Percentiles rank a stretch among this genome's conserved stretches.
Evolutionary conservation across 2,888 invertebrate species (phyloP).

Genomic region (Polia nebulosa): DNA sequence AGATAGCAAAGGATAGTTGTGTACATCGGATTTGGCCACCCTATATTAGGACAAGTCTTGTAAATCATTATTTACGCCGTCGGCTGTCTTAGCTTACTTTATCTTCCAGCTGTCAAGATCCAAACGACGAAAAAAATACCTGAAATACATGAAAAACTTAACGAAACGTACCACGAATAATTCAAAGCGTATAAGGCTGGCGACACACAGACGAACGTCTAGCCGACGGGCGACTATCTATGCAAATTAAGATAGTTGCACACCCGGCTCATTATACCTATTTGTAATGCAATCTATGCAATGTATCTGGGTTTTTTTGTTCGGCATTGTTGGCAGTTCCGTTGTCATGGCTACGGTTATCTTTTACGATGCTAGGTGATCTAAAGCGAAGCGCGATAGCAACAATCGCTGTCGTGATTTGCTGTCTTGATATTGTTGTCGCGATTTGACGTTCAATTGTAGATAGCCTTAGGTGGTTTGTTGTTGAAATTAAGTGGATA

Average conservation of each 20-base stretch:
- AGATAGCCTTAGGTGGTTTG: conserved; percentile 20
- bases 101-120: background rate
- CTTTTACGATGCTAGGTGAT: conserved; percentile 73
- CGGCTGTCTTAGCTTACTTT: too few relatives aligned
- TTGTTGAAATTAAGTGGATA: background rate
- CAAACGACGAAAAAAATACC: background rate
- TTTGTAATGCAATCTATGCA: conserved; percentile 90
- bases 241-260: conserved; percentile 84
- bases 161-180: conserved; percentile 29
- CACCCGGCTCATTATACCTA: conserved; percentile 83
- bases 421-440: conserved; percentile 45
- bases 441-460: conserved; percentile 20
- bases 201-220: conserved; percentile 58
- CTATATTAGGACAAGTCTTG: background rate
- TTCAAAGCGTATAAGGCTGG: conserved; percentile 43
- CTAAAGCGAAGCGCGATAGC: conserved; percentile 57
- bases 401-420: conserved; percentile 52
- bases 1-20: too few relatives aligned
- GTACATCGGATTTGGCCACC: too few relatives aligned
- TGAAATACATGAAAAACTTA: background rate
- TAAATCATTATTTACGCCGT: background rate
- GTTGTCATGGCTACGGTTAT: conserved; percentile 82
- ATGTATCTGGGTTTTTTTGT: conserved; percentile 86
- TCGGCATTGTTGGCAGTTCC: conserved; percentile 80
- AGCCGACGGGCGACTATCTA: conserved; percentile 78